Evolutionary conservation across 2,113 vertebrate species (phyloP), one percentile per base, ranked within the genome.

Genomic region (Bagarius yarrelli): DNA sequence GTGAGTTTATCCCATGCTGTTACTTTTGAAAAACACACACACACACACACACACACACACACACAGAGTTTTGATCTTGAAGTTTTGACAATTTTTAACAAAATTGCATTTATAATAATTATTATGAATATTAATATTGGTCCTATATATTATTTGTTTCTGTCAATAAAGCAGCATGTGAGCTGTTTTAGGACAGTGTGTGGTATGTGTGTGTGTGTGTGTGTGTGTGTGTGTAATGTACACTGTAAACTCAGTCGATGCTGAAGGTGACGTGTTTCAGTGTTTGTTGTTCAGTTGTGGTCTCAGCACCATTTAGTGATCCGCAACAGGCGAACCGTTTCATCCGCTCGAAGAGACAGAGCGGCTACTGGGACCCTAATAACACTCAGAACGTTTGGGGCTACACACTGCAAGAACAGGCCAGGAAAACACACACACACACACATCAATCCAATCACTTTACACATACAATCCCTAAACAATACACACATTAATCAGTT

Each of bases 391-490:
- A 91, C 84, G 50, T 85, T 18, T 92, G 88, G 89, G 90, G 89
- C 44, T 90, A 88, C 87, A 92, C 91, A 11, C 1, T 90, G 71
- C 86, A 91, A 61, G 89, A 93, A 56, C 91, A 91, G 90, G 90
- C 90, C 40, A 72, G 61, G 15, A 32, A n/a, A n/a, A n/a, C n/a
- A n/a, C n/a, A n/a, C n/a, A n/a, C n/a, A n/a, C n/a, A n/a, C n/a
- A n/a, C n/a, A n/a, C n/a, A n/a, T n/a, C n/a, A n/a, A n/a, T n/a
- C n/a, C n/a, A n/a, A 64, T n/a, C 21, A 57, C 4, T 5, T 30
- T 36, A 6, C 63, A 36, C 32, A 4, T 3, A 12, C 3, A 59
- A 59, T 1, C 1, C 55, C 21, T 4, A 55, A 3, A 9, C 18
- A 55, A 55, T 55, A 55, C 53, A 11, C 56, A 52, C 47, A 21